Evolutionary conservation across 2,888 invertebrate genomes (phyloP).

Genomic region (Drosophila atripex): DNA sequence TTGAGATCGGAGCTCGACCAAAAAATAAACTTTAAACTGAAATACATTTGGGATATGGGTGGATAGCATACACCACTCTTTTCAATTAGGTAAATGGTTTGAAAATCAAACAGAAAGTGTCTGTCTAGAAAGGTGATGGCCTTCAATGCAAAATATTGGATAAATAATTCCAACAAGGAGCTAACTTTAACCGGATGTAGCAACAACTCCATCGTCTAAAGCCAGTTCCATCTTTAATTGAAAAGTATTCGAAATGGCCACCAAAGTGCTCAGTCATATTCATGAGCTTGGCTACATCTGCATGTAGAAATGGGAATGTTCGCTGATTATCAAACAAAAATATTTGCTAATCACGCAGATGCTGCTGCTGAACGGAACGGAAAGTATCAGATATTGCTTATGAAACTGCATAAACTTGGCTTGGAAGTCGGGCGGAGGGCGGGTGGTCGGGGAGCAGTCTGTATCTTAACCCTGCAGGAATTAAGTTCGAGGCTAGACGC

Average conservation of each 20-base stretch:
- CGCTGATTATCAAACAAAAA: conserved; percentile 63
- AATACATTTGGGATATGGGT: conserved; percentile 25
- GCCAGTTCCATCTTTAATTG: conserved; percentile 35
- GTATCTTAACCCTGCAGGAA: conserved; percentile 36
- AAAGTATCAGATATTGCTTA: conserved; percentile 58
- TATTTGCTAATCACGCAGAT: conserved; percentile 74
- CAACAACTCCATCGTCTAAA: conserved; percentile 8
- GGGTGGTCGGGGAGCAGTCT: background rate
- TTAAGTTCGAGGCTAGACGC: conserved; percentile 70
- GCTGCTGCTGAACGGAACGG: conserved; percentile 34
- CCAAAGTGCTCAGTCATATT: conserved; percentile 62
- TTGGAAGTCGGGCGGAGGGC: background rate
- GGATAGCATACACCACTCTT: conserved; percentile 27
- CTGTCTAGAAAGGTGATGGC: background rate
- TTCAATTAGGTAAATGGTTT: conserved; percentile 66
- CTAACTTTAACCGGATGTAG: conserved; percentile 16
- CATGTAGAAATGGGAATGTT: conserved; percentile 55
- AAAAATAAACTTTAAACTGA: conserved; percentile 55
- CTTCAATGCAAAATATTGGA: background rate
- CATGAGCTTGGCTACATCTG: conserved; percentile 48
- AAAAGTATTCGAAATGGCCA: conserved; percentile 23
- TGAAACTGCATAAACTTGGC: conserved; percentile 65
- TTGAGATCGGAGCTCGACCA: conserved; percentile 14
- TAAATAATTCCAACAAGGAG: background rate
- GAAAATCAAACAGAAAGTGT: conserved; percentile 23